Conservation (phyloP, 1,140 invertebrate species). For the Drosophila ogumai region DNA sequence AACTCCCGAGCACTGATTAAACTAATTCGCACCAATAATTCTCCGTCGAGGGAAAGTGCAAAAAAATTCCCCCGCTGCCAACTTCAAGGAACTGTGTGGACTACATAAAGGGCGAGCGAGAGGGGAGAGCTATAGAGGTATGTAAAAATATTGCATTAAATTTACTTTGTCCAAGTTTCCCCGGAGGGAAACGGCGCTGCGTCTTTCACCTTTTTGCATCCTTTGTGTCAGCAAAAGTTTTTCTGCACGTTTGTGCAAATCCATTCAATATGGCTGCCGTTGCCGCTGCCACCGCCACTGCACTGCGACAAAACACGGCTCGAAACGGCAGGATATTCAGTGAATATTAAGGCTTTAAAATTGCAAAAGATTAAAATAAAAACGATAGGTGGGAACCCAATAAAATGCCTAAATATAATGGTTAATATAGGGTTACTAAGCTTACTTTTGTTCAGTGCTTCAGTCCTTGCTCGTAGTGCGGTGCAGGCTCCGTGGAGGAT, state of each 20-base stretch:
- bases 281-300: conserved; percentile 47
- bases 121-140: conserved; percentile 22
- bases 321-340: background rate
- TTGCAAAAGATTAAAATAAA: background rate
- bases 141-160: conserved; percentile 73
- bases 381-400: background rate
- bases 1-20: conserved; percentile 64
- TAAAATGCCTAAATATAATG: background rate
- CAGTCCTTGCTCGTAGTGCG: background rate
- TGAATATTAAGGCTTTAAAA: background rate
- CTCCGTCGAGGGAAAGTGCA: conserved; percentile 47
- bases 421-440: background rate
- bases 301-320: conserved; percentile 8
- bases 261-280: conserved; percentile 81
- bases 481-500: conserved; percentile 8
- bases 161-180: conserved; percentile 68
- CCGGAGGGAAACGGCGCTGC: conserved; percentile 40
- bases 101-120: background rate
- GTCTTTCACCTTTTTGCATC: conserved; percentile 78
- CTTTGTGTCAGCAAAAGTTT: conserved; percentile 83
- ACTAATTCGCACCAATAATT: conserved; percentile 73
- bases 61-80: conserved; percentile 26
- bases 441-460: conserved; percentile 14
- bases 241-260: conserved; percentile 82
- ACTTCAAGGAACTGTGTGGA: conserved; percentile 13